These are phyloP conservation scores for Siniperca knerii DNA, from an alignment of 2,113 vertebrate species.

Conservation along the genomic window DNA sequence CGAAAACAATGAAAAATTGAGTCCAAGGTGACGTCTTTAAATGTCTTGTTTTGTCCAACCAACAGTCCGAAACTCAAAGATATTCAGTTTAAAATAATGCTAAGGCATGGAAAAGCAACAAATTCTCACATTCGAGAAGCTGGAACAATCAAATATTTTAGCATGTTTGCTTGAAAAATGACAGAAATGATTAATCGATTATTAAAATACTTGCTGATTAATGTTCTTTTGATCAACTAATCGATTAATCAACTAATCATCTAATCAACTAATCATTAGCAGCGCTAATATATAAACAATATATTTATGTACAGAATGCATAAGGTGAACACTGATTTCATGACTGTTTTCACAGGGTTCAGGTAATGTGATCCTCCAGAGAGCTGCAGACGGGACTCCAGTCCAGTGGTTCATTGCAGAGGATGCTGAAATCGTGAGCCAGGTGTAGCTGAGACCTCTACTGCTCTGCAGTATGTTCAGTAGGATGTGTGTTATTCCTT, in stretches of 20 bases:
- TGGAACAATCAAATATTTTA: not conserved
- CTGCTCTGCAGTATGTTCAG: slow-evolving; percentile 15
- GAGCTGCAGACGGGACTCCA: slow-evolving; percentile 88
- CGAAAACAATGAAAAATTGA: not conserved
- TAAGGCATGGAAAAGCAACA: not conserved
- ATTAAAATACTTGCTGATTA: not conserved
- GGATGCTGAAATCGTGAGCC: slow-evolving; percentile 90
- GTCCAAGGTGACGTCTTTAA: not conserved
- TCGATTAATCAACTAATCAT: not conserved
- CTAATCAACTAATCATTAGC: not conserved
- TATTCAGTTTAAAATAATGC: not conserved
- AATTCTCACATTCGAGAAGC: not conserved
- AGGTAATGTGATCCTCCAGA: slow-evolving; percentile 85
- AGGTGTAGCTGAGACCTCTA: slow-evolving; percentile 81
- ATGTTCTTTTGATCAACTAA: not conserved
- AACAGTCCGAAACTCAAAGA: not conserved
- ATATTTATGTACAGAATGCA: not conserved
- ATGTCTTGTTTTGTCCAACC: not conserved
- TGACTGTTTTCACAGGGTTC: slow-evolving; percentile 76
- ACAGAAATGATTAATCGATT: not conserved
- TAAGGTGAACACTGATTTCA: not conserved
- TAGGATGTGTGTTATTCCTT: slow-evolving; percentile 29
- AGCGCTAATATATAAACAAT: not conserved
- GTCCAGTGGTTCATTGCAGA: slow-evolving; percentile 90
- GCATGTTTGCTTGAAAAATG: not conserved